phyloP scores from a whole-genome alignment of 2,797 vertebrate species.

The Xyrichtys novacula region DNA sequence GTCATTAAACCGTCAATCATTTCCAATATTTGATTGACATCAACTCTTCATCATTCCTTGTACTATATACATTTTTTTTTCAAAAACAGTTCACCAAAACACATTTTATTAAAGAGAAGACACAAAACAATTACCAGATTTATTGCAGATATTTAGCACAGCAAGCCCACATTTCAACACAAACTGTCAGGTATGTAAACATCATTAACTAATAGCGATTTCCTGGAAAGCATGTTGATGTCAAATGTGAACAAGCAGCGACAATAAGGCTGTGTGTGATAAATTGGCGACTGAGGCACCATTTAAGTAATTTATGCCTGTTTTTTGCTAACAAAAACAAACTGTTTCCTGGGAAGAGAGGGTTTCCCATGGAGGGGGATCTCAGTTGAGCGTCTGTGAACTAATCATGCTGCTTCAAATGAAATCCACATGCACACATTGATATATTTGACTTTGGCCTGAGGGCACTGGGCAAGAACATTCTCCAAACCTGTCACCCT shows the following conservation, averaged over 20 bases:
- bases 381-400: constrained; percentile 47
- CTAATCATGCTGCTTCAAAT: constrained; percentile 75
- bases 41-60: too few species aligned
- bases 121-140: constrained; percentile 72
- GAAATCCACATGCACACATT: constrained; percentile 78
- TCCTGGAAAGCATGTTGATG: constrained; percentile 39
- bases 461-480: constrained; percentile 57
- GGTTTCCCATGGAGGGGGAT: constrained; percentile 66
- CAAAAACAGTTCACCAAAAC: not conserved
- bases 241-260: constrained; percentile 35
- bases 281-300: constrained; percentile 51
- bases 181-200: constrained; percentile 56
- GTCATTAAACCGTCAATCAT: too few species aligned
- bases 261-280: constrained; percentile 60
- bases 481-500: constrained; percentile 72
- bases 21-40: too few species aligned
- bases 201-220: constrained; percentile 65
- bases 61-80: not conserved
- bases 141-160: constrained; percentile 69
- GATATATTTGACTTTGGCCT: constrained; percentile 70
- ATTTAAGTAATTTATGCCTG: constrained; percentile 71
- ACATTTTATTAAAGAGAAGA: constrained; percentile 61
- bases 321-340: constrained; percentile 78
- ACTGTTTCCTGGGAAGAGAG: constrained; percentile 65
- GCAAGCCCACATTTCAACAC: constrained; percentile 49